Evolutionary conservation across 2,888 invertebrate species (phyloP).

Genomic region (Didymodactylos carnosus): DNA sequence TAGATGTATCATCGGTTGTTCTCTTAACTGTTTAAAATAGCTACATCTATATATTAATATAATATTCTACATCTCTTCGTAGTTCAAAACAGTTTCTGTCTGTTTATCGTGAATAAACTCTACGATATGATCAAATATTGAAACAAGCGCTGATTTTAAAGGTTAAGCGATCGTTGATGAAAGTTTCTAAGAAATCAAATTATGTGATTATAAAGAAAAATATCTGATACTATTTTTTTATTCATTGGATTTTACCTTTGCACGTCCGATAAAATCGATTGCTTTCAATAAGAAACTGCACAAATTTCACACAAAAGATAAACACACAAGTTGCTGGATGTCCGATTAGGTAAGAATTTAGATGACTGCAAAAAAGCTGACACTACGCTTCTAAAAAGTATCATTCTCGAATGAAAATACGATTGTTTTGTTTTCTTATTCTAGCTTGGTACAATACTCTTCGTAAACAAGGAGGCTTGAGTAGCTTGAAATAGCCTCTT

Average conservation of each 20-base stretch:
- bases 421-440: no score
- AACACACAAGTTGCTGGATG: conserved; percentile 68
- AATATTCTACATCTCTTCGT: no score
- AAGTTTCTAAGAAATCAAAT: conserved; percentile 27
- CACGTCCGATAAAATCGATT: conserved; percentile 85
- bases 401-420: no score
- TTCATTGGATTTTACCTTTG: conserved; percentile 45
- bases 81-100: no score
- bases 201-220: conserved; percentile 30
- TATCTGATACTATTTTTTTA: conserved; percentile 34
- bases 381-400: no score
- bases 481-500: conserved; percentile 63
- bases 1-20: no score
- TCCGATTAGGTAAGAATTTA: conserved; percentile 73
- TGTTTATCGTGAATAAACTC: no score
- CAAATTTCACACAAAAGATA: conserved; percentile 48
- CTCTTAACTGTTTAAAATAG: no score
- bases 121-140: no score
- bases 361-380: not conserved
- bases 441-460: conserved; percentile 6
- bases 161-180: conserved; percentile 31
- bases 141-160: conserved; percentile 27
- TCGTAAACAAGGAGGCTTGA: conserved; percentile 46
- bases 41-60: no score
- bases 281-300: conserved; percentile 61